Conservation (phyloP, 2,113 vertebrate genomes). For the Ia io region DNA sequence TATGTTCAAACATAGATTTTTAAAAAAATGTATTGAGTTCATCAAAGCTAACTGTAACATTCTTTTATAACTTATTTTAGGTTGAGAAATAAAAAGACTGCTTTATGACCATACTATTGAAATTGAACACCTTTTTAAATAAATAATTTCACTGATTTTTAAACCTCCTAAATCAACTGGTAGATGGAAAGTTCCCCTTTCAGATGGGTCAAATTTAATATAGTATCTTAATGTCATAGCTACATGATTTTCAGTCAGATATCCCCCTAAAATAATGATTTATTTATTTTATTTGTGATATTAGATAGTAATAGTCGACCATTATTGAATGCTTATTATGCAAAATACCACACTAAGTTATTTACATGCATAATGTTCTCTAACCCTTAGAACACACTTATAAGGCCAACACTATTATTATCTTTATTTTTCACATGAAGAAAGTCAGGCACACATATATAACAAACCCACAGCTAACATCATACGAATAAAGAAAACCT, state of each 20-base stretch:
- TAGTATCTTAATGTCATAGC: background rate
- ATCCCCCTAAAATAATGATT: background rate
- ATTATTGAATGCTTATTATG: constrained; percentile 6
- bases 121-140: background rate
- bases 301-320: background rate
- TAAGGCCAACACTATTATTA: background rate
- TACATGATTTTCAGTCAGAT: background rate
- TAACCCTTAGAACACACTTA: background rate
- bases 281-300: background rate
- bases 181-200: background rate
- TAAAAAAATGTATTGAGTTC: background rate
- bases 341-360: background rate
- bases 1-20: background rate
- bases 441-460: background rate
- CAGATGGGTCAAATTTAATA: background rate
- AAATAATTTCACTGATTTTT: background rate
- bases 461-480: background rate
- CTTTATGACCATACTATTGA: background rate
- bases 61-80: background rate
- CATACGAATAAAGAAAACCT: background rate
- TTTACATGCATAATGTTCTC: background rate
- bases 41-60: background rate
- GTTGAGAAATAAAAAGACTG: background rate
- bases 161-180: background rate
- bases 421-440: background rate